A percentile compares a stretch with the other conserved stretches of the same genome.
Evolutionary conservation across 1,140 invertebrate species (phyloP).

Genomic region (Dendroctonus valens): DNA sequence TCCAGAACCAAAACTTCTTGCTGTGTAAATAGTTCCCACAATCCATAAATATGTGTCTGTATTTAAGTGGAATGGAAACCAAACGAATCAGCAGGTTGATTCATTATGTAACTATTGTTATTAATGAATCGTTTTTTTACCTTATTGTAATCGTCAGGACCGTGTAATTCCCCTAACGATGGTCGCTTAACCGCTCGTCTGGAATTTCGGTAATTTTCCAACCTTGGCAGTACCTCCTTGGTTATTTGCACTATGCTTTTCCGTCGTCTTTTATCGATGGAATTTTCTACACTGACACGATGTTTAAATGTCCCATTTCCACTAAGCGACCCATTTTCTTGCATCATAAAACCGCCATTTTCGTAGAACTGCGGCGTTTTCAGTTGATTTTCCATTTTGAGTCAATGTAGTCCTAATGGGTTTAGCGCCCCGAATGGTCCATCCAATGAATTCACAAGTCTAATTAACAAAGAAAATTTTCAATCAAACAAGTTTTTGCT

Average conservation of each 20-base stretch:
- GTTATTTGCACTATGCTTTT: constrained; percentile 59
- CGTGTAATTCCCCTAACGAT: constrained; percentile 70
- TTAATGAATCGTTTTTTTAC: constrained; percentile 42
- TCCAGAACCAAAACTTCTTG: too few relatives aligned
- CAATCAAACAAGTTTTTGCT: too few relatives aligned
- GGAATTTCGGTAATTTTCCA: constrained; percentile 88
- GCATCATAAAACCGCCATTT: constrained; percentile 41
- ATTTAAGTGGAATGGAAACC: too few relatives aligned
- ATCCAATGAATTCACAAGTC: neutral
- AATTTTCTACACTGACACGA: constrained; percentile 20
- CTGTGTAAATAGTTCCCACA: too few relatives aligned
- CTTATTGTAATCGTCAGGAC: constrained; percentile 55
- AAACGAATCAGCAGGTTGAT: too few relatives aligned
- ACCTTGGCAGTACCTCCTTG: constrained; percentile 77
- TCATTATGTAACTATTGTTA: too few relatives aligned
- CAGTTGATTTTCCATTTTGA: constrained; percentile 1
- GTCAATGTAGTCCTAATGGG: neutral
- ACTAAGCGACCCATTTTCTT: constrained; percentile 32
- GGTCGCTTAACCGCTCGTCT: constrained; percentile 68
- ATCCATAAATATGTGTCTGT: too few relatives aligned
- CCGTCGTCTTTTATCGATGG: constrained; percentile 44
- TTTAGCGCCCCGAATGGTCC: neutral
- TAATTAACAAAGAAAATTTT: neutral
- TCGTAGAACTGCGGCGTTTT: constrained; percentile 34
- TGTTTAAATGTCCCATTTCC: constrained; percentile 30